Base-by-base conservation (phyloP, 2,888 invertebrate genomes). In the Temnothorax unifasciatus region DNA sequence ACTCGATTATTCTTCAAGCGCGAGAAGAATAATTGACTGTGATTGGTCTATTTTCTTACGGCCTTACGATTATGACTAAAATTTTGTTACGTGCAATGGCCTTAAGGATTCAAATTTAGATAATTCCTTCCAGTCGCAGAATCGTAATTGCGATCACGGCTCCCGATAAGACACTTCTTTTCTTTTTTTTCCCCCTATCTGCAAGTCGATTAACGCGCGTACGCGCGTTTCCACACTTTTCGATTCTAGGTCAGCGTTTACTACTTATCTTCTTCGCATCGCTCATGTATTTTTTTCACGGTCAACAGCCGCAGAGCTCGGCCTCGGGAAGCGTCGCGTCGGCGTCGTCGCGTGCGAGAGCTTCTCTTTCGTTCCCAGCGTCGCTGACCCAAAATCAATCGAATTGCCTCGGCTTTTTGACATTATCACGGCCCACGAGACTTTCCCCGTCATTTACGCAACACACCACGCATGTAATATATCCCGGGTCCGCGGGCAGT, bases 391-490 rank as follows among this genome's bases (percentile, higher is more conserved):
- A 74, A 73, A 73, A 81, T 81, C 57, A 74, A 73, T 81, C 25
- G 59, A 57, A 47, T 6, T 1, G 47, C 18, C 9, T 59, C 50
- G 44, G 15, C n/a, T 81, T 81, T 73, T 81, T 38, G 41, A 21
- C 47, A 47, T 81, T 59, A 38, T 18, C 74, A 3, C 47, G 21
- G 13, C 34, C 18, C 18, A 44, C 44, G 47, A 73, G 8, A 81
- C 79, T 81, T 81, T 81, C 79, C 54, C 74, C n/a, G 79, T 81
- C 38, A 47, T 81, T 81, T 81, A 2, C 79, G 79, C 79, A 81
- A 81, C 25, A 21, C 25, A 11, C 34, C 38, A 73, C 38, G 34
- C 18, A 18, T 69, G 38, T 21, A 47, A 79, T 18, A 25, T 38
- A 54, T 57, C 52, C 25, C 34, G 29, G 29, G n/a, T 52, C 47